Percentiles rank a stretch among this genome's conserved stretches.
These are phyloP conservation scores for Micromys minutus DNA, from an alignment of 2,113 vertebrate species.

Conservation along the genomic window DNA sequence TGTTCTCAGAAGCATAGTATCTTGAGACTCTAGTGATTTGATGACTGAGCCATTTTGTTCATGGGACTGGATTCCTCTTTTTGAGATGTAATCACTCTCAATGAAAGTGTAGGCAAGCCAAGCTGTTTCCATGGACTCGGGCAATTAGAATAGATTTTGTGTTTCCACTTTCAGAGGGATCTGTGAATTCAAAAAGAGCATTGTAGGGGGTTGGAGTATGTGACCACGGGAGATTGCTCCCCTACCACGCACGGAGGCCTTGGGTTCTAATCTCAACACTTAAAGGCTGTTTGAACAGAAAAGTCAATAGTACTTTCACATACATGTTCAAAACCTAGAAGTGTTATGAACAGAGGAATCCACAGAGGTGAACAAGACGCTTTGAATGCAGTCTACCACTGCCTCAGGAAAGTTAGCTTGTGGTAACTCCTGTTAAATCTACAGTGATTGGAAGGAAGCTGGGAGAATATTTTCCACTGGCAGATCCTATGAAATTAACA, in stretches of 20 bases:
- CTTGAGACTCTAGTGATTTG: conserved; percentile 13
- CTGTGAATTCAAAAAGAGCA: neutral
- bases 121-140: neutral
- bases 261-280: neutral
- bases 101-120: neutral
- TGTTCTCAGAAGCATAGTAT: neutral
- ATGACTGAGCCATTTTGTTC: neutral
- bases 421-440: neutral
- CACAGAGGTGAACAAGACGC: neutral
- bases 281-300: neutral
- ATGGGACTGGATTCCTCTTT: neutral
- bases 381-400: neutral
- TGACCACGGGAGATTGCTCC: neutral
- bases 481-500: conserved; percentile 1
- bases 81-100: neutral
- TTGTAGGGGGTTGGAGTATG: neutral
- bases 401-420: neutral
- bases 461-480: neutral
- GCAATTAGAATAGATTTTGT: neutral
- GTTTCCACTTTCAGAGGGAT: neutral
- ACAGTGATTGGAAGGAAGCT: neutral
- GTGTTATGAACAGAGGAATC: neutral
- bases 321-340: neutral
- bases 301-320: neutral
- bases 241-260: neutral